Evolutionary conservation across 1,140 invertebrate species (phyloP), one percentile per base, ranked within the genome.

Genomic region (Dreissena rostriformis): DNA sequence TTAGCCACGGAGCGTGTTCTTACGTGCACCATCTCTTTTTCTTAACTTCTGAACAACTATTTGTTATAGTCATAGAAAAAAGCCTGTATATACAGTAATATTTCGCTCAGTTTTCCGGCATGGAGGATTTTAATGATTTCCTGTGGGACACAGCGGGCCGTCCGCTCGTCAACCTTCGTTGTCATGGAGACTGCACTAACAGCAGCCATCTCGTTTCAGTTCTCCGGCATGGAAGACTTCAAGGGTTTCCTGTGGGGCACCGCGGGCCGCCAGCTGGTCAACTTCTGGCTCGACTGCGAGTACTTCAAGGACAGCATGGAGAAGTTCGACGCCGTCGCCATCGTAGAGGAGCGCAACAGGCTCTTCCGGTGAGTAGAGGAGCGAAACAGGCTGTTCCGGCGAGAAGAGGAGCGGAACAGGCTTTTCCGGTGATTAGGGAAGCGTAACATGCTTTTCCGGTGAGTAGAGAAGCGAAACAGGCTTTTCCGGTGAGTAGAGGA

Each of bases 241-340:
- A 89, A 86, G 75, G 80, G 89, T 22, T 94, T 93, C 78, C 83
- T 94, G 22, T 29, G 71, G 39, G 88, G 88, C 51, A 94, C 93
- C 17, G 81, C 87, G 15, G 93, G 92, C 55, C 85, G 75, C 66
- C 84, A 91, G 68, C 86, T 93, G 19, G 82, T 91, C 57, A 90
- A 93, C 67, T 94, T 93, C 87, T 94, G 93, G 93, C 72, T 94
- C 12, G 92, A 94, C 82, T 93, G 93, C 87, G 93, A 94, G 78
- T 90, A 89, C 82, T 94, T 90, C 82, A 93, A 93, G 79, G 93
- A 93, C 80, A 84, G 85, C 8, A 91, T 93, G 91, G 91, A 92
- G 74, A 92, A 92, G 65, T 90, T 88, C 86, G 92, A 93, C 86
- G 92, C 93, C 74, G 72, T 86, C 12, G 84, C 88, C 14, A 89